These are phyloP conservation scores for Athetis lepigone DNA, from an alignment of 2,888 invertebrate genomes.

Conservation along the genomic window DNA sequence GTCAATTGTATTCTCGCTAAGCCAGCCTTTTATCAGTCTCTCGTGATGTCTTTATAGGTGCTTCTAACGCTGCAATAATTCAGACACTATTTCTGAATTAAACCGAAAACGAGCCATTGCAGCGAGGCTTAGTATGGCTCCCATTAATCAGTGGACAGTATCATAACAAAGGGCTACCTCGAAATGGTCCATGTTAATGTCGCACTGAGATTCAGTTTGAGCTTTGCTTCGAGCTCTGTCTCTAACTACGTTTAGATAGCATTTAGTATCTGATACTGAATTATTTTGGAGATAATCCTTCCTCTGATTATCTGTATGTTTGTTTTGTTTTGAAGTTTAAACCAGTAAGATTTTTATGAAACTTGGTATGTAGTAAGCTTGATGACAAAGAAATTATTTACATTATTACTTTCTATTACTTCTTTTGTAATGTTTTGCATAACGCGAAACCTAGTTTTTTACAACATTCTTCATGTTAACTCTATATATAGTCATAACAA, in stretches of 20 bases:
- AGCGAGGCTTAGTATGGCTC: not conserved
- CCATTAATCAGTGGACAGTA: slow-evolving; percentile 19
- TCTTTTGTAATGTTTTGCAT: too few relatives aligned
- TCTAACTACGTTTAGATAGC: not conserved
- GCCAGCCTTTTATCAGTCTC: not conserved
- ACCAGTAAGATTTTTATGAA: too few relatives aligned
- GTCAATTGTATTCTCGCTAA: not conserved
- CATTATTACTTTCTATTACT: too few relatives aligned
- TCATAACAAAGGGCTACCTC: slow-evolving; percentile 11
- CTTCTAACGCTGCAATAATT: not conserved
- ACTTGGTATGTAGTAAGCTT: too few relatives aligned
- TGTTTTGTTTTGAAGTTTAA: too few relatives aligned
- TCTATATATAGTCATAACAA: too few relatives aligned
- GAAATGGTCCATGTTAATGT: slow-evolving; percentile 20
- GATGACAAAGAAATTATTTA: too few relatives aligned
- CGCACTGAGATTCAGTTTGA: not conserved
- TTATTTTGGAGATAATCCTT: not conserved
- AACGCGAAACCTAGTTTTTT: too few relatives aligned
- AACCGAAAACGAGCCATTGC: not conserved
- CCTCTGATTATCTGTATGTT: too few relatives aligned
- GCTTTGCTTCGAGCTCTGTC: slow-evolving; percentile 20
- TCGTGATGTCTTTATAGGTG: not conserved
- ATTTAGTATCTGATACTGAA: not conserved
- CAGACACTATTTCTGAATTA: not conserved
- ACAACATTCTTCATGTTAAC: too few relatives aligned